A percentile compares a stretch with the other conserved stretches of the same genome.
Conservation (phyloP, 2,797 vertebrate species). For the Brachymystax lenok region DNA sequence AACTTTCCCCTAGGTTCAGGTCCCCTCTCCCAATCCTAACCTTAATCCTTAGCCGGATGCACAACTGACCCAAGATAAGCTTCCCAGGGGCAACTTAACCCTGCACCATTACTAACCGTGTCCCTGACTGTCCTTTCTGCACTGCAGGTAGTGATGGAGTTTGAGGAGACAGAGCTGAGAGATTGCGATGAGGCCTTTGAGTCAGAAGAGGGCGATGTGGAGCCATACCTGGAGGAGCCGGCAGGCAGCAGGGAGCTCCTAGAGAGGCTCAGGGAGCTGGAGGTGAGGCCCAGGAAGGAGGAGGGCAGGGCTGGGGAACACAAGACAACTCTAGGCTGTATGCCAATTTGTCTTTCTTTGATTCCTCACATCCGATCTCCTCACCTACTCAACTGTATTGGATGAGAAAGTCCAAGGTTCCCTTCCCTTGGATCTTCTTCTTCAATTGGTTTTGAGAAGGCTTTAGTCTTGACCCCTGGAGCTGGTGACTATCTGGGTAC, state of each 20-base stretch:
- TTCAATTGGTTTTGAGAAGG: too few relatives aligned
- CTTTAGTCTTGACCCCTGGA: too few relatives aligned
- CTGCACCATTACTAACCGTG: not conserved
- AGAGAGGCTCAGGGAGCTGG: slow-evolving; percentile 78
- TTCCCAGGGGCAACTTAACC: not conserved
- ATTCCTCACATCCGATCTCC: too few relatives aligned
- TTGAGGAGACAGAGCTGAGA: slow-evolving; percentile 62
- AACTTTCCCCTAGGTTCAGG: not conserved
- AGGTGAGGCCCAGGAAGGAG: slow-evolving; percentile 60
- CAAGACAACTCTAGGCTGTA: not conserved
- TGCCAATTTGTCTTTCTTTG: too few relatives aligned
- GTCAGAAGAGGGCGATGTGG: slow-evolving; percentile 52
- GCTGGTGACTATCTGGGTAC: too few relatives aligned
- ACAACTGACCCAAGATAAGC: not conserved
- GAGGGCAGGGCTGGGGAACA: not conserved
- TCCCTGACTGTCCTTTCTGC: not conserved
- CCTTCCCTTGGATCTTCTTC: too few relatives aligned
- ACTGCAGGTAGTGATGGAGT: slow-evolving; percentile 63
- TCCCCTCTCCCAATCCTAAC: not conserved
- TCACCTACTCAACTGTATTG: too few relatives aligned
- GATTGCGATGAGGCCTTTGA: slow-evolving; percentile 55
- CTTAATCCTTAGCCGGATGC: not conserved
- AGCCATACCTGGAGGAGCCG: slow-evolving; percentile 44
- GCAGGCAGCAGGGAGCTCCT: slow-evolving; percentile 76
- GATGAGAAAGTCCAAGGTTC: too few relatives aligned